Evolutionary conservation across 1,140 invertebrate species (phyloP).

Genomic region (Oreohelix idahoensis): DNA sequence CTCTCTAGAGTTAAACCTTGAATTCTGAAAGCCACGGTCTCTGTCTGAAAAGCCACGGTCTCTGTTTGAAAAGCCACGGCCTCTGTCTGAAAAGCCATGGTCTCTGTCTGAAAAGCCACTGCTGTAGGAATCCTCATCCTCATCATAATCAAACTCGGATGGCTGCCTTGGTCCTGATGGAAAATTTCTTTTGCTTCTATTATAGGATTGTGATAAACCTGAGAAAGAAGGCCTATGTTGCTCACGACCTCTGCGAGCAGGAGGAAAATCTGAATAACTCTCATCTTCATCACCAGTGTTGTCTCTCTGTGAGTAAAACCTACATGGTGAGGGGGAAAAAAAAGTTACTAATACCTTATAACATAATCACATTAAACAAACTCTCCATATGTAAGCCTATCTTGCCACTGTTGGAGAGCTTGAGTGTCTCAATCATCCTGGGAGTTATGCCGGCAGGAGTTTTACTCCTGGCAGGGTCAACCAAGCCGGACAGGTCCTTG

Average conservation of each 20-base stretch:
- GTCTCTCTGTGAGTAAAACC: background rate
- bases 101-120: background rate
- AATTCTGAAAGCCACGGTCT: background rate
- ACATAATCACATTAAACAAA: too few relatives aligned
- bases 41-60: background rate
- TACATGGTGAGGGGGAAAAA: background rate
- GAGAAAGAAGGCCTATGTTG: too few relatives aligned
- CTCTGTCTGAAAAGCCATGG: background rate
- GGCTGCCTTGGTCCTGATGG: background rate
- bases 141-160: background rate
- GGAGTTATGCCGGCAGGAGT: too few relatives aligned
- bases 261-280: too few relatives aligned
- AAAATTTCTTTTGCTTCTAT: background rate
- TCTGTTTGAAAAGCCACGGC: background rate
- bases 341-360: background rate
- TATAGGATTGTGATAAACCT: background rate
- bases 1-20: background rate
- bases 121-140: background rate
- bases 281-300: background rate
- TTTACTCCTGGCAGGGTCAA: too few relatives aligned
- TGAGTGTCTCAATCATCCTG: too few relatives aligned
- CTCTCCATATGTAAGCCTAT: too few relatives aligned
- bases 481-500: too few relatives aligned
- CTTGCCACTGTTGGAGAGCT: too few relatives aligned
- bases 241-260: too few relatives aligned